Evolutionary conservation across 2,797 vertebrate genomes (phyloP).

Genomic region (Cyprinodon diabolis): DNA sequence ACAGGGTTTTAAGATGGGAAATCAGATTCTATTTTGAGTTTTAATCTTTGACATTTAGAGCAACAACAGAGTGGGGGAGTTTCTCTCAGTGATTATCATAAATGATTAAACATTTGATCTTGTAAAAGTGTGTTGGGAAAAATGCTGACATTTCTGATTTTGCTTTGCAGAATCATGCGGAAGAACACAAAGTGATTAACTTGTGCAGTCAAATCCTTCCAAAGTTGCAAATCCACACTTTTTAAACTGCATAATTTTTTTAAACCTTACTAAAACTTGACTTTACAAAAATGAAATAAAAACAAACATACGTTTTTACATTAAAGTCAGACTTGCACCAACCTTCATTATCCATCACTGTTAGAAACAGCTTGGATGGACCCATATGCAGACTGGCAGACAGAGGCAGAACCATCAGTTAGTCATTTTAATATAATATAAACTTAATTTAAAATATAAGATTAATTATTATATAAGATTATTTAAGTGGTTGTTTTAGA

Average conservation of each 20-base stretch:
- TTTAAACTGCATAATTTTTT: background rate
- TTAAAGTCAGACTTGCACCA: too few relatives aligned
- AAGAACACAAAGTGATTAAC: background rate
- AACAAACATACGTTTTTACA: too few relatives aligned
- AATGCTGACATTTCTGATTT: background rate
- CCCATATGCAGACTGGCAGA: too few relatives aligned
- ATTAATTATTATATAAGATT: too few relatives aligned
- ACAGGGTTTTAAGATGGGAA: slow-evolving; percentile 21
- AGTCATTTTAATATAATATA: too few relatives aligned
- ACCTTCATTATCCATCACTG: too few relatives aligned
- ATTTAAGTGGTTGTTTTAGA: too few relatives aligned
- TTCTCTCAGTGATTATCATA: background rate
- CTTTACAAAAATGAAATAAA: background rate
- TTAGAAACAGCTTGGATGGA: too few relatives aligned
- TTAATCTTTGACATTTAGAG: slow-evolving; percentile 18
- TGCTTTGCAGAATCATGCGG: background rate
- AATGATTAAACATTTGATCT: background rate
- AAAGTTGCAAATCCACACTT: too few relatives aligned
- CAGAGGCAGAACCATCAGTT: too few relatives aligned
- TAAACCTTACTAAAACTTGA: background rate
- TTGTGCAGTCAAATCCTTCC: background rate
- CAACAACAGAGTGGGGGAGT: background rate
- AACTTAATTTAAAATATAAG: too few relatives aligned
- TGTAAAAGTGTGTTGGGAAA: background rate
- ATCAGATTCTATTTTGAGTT: slow-evolving; percentile 18